Conservation (phyloP, 2,888 invertebrate species). For the Platynereis dumerilii region DNA sequence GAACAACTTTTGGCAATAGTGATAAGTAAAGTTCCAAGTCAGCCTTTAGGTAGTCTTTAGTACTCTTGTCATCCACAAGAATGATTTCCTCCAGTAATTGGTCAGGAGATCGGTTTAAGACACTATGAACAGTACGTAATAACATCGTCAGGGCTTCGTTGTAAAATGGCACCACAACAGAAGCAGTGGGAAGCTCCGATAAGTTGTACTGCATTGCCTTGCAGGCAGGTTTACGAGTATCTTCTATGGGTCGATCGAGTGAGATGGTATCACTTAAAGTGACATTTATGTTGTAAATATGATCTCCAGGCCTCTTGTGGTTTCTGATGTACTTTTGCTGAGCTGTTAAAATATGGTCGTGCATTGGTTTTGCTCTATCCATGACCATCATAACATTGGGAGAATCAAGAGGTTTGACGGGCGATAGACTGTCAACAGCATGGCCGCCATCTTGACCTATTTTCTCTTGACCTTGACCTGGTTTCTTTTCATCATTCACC, state of each 20-base stretch:
- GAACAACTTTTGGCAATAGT: slow-evolving; percentile 35
- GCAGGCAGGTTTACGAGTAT: slow-evolving; percentile 37
- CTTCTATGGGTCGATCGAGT: slow-evolving; percentile 34
- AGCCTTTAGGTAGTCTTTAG: slow-evolving; percentile 29
- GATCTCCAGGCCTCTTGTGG: slow-evolving; percentile 26
- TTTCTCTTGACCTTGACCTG: too few species aligned
- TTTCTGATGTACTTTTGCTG: slow-evolving; percentile 5
- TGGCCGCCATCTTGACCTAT: too few species aligned
- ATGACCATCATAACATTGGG: slow-evolving; percentile 8
- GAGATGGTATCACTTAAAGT: slow-evolving; percentile 39
- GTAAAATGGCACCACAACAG: slow-evolving; percentile 36
- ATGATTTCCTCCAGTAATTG: slow-evolving; percentile 25
- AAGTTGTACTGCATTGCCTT: slow-evolving; percentile 11
- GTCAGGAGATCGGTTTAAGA: slow-evolving; percentile 31
- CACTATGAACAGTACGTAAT: slow-evolving; percentile 32
- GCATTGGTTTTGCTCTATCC: slow-evolving; percentile 5
- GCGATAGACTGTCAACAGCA: too few species aligned
- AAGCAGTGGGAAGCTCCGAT: slow-evolving; percentile 13
- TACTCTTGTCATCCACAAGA: slow-evolving; percentile 37
- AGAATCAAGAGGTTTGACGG: too few species aligned
- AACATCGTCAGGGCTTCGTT: slow-evolving; percentile 40
- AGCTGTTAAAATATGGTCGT: background rate
- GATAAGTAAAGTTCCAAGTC: slow-evolving; percentile 34
- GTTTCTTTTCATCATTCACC: too few species aligned
- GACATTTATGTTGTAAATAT: slow-evolving; percentile 37